These are phyloP conservation scores for Pimephales promelas DNA, from an alignment of 2,113 vertebrate genomes.

Conservation along the genomic window DNA sequence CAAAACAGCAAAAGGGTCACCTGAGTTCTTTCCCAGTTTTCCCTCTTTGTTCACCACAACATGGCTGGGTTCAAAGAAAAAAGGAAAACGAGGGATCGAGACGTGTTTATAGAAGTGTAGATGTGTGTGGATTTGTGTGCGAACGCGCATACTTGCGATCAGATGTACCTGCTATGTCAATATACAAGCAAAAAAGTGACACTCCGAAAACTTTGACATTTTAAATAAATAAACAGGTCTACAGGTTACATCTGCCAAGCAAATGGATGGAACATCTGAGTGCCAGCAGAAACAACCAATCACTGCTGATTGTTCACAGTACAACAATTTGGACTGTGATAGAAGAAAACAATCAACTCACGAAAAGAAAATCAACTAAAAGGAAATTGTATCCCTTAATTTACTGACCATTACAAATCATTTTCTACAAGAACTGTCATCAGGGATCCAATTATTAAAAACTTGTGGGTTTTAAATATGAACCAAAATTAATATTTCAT, in stretches of 20 bases:
- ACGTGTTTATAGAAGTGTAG: neutral
- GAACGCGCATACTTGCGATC: neutral
- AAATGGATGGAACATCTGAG: constrained; percentile 21
- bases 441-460: neutral
- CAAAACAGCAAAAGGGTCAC: constrained; percentile 47
- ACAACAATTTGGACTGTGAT: neutral
- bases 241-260: neutral
- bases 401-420: constrained; percentile 7
- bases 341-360: neutral
- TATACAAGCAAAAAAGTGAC: neutral
- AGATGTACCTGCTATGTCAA: neutral
- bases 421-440: neutral
- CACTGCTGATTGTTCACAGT: neutral
- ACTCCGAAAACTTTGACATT: neutral
- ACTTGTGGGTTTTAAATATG: neutral
- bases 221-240: neutral
- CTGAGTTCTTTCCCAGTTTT: constrained; percentile 32
- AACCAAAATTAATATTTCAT: neutral
- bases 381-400: neutral
- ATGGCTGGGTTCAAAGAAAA: constrained; percentile 25
- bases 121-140: neutral
- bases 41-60: neutral
- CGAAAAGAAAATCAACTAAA: neutral
- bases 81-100: neutral
- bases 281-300: neutral